A percentile compares a stretch with the other conserved stretches of the same genome.
Conservation (phyloP, 2,113 vertebrate genomes). For the Dryoscopus gambensis region DNA sequence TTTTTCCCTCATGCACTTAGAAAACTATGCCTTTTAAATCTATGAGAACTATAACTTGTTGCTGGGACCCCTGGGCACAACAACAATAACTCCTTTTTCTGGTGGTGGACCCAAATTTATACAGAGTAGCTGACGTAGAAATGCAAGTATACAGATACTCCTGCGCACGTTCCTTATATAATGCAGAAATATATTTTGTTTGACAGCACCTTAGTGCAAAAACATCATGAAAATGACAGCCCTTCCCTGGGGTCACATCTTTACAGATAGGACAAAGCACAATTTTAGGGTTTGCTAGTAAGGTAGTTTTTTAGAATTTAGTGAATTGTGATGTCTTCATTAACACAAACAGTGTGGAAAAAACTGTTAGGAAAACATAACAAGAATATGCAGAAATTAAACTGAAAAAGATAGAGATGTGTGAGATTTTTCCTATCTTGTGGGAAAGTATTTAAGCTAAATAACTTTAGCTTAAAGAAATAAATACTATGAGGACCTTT, state of each 20-base stretch:
- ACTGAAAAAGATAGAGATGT: not conserved
- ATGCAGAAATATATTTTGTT: not conserved
- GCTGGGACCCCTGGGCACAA: too few species aligned
- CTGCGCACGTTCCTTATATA: not conserved
- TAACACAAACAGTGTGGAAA: not conserved
- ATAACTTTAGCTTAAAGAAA: constrained; percentile 9
- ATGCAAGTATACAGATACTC: not conserved
- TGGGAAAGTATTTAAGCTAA: constrained; percentile 11
- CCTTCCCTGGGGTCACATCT: not conserved
- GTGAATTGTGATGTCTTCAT: not conserved
- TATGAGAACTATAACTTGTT: not conserved
- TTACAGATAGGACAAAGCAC: not conserved
- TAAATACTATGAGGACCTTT: not conserved
- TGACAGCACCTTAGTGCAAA: not conserved
- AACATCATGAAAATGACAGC: not conserved
- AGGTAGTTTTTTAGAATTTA: not conserved
- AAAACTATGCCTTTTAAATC: not conserved
- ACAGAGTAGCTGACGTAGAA: not conserved
- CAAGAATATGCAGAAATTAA: not conserved
- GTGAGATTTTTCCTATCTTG: not conserved
- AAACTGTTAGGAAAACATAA: not conserved
- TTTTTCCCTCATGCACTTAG: not conserved
- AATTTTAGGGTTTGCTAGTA: not conserved
- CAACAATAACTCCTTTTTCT: not conserved
- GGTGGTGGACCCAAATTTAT: not conserved